Evolutionary conservation across 2,888 invertebrate species (phyloP).

Genomic region (Notodromas monacha): DNA sequence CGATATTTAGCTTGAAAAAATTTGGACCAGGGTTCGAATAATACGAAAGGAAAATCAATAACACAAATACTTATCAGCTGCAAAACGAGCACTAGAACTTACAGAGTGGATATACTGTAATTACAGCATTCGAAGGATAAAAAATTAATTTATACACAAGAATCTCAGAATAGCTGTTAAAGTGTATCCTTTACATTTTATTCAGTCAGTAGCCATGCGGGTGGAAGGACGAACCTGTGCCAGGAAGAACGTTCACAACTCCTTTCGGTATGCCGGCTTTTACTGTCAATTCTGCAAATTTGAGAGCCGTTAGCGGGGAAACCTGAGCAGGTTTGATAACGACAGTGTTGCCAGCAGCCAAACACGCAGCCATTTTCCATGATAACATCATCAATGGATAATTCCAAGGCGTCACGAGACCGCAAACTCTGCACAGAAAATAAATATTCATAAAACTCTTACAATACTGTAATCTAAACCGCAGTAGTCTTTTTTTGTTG

Average conservation of each 20-base stretch:
- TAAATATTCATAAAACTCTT: conserved; percentile 7
- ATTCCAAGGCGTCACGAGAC: conserved; percentile 81
- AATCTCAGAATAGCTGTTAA: too few species aligned
- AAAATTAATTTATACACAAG: not conserved
- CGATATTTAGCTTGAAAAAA: too few species aligned
- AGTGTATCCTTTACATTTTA: too few species aligned
- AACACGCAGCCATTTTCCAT: conserved; percentile 92
- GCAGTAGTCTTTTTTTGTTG: too few species aligned
- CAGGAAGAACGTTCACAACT: conserved; percentile 69
- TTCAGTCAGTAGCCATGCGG: too few species aligned
- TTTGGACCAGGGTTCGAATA: too few species aligned
- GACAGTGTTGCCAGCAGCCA: conserved; percentile 84
- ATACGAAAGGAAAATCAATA: too few species aligned
- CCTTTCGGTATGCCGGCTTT: conserved; percentile 78
- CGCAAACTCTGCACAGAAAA: conserved; percentile 34
- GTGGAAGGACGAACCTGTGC: conserved; percentile 26
- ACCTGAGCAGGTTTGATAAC: conserved; percentile 70
- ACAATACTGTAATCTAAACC: too few species aligned
- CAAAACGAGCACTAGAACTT: too few species aligned
- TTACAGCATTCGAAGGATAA: too few species aligned
- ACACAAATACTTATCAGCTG: too few species aligned
- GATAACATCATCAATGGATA: conserved; percentile 95
- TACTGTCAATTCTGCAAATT: conserved; percentile 64
- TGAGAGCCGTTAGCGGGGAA: conserved; percentile 67
- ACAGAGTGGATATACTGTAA: too few species aligned